phyloP scores from a whole-genome alignment of 2,888 invertebrate genomes.

The Philereme transversata region DNA sequence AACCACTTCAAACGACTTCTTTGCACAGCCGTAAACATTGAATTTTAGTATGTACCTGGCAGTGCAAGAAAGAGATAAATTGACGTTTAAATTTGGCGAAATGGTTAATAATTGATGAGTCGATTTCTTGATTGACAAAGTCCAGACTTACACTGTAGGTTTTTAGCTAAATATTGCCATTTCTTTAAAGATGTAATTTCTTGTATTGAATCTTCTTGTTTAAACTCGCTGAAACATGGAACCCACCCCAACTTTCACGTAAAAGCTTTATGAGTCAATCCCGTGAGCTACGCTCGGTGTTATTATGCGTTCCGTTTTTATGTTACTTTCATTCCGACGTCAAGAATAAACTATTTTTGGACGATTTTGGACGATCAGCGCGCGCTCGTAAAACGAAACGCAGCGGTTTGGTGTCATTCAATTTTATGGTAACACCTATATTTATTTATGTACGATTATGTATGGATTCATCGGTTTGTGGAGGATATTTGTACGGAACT shows the following conservation, averaged over 20 bases:
- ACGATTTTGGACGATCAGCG: conserved; percentile 33
- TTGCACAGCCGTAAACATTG: no score
- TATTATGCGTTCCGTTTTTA: conserved; percentile 75
- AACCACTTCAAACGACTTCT: no score
- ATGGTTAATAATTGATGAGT: no score
- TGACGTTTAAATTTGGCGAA: no score
- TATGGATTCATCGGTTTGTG: conserved; percentile 2
- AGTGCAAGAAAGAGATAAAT: no score
- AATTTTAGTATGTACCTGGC: no score
- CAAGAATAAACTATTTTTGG: conserved; percentile 73
- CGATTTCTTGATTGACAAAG: no score
- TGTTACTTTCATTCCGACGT: conserved; percentile 67
- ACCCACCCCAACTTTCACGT: conserved; percentile 58
- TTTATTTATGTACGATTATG: conserved; percentile 19
- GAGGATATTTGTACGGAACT: background rate
- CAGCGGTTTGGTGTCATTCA: conserved; percentile 64
- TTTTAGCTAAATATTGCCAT: no score
- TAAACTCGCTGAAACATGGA: conserved; percentile 41
- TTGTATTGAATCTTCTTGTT: background rate
- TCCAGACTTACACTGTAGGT: no score
- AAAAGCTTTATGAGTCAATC: conserved; percentile 75
- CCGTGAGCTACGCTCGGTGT: conserved; percentile 68
- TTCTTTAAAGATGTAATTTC: no score
- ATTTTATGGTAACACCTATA: conserved; percentile 63
- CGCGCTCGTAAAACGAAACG: conserved; percentile 69